Evolutionary conservation across 2,888 invertebrate genomes (phyloP).

Genomic region (Drosophila antonietae): DNA sequence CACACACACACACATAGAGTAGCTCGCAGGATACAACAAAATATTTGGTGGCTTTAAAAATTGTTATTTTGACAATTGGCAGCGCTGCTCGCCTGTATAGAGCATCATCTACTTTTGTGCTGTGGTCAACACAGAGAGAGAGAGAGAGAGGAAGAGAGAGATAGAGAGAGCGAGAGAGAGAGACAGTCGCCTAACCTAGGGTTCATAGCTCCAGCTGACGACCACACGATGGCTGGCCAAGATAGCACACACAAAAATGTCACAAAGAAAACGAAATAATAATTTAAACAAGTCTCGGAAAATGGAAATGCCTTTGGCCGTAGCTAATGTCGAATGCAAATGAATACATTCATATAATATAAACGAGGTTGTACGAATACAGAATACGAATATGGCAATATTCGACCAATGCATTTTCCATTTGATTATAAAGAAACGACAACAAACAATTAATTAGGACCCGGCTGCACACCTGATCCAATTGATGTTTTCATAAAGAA

Average conservation of each 20-base stretch:
- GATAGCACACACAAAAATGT: slow-evolving; percentile 53
- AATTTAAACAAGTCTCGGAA: slow-evolving; percentile 47
- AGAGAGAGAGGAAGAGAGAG: slow-evolving; percentile 8
- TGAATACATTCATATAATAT: slow-evolving; percentile 41
- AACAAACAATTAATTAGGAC: neutral
- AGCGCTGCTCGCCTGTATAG: slow-evolving; percentile 34
- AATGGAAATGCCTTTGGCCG: slow-evolving; percentile 16
- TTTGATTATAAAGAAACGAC: too few relatives aligned
- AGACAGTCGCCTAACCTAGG: slow-evolving; percentile 40
- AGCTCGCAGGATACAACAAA: slow-evolving; percentile 33
- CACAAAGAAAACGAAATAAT: slow-evolving; percentile 49
- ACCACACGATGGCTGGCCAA: slow-evolving; percentile 53
- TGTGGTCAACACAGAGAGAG: slow-evolving; percentile 17
- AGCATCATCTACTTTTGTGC: slow-evolving; percentile 33
- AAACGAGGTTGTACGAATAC: slow-evolving; percentile 13
- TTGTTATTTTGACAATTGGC: slow-evolving; percentile 70
- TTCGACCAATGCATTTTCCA: neutral
- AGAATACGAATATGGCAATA: slow-evolving; percentile 28
- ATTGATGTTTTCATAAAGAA: slow-evolving; percentile 2
- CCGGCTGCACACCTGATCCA: neutral
- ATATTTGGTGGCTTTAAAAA: slow-evolving; percentile 63
- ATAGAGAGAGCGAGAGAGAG: neutral
- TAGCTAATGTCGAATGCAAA: slow-evolving; percentile 38
- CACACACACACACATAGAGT: neutral
- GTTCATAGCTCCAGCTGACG: slow-evolving; percentile 28